These are phyloP conservation scores for Apotomis turbidana DNA, from an alignment of 2,888 invertebrate genomes.

Conservation along the genomic window DNA sequence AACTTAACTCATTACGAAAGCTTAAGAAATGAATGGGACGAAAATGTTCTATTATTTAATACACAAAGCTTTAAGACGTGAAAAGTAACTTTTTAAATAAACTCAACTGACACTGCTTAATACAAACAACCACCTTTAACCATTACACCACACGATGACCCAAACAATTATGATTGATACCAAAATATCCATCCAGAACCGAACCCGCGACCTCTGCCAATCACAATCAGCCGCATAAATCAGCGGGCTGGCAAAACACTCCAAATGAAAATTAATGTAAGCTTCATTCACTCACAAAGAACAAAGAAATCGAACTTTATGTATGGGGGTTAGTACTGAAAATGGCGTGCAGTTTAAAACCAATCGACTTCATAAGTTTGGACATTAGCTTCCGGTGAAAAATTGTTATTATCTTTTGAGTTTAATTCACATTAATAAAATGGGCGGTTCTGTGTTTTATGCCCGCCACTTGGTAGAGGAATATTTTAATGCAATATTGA, in stretches of 20 bases:
- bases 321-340: neutral
- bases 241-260: slow-evolving; percentile 20
- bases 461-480: neutral
- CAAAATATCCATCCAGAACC: slow-evolving; percentile 11
- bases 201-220: slow-evolving; percentile 32
- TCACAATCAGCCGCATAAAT: slow-evolving; percentile 36
- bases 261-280: slow-evolving; percentile 35
- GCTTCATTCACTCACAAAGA: neutral
- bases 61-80: no score
- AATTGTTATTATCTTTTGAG: slow-evolving; percentile 28
- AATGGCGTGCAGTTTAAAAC: neutral
- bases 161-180: slow-evolving; percentile 14
- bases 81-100: no score
- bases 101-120: no score
- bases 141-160: neutral
- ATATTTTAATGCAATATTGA: slow-evolving; percentile 2
- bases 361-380: slow-evolving; percentile 16
- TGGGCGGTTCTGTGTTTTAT: neutral
- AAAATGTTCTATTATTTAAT: no score
- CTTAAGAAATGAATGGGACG: no score
- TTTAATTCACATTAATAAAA: slow-evolving; percentile 31
- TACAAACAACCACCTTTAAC: neutral
- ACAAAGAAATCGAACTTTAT: neutral
- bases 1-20: no score
- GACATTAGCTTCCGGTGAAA: slow-evolving; percentile 25